A percentile compares a stretch with the other conserved stretches of the same genome.
Evolutionary conservation across 1,140 invertebrate species (phyloP).

Genomic region (Medauroidea extradentata): DNA sequence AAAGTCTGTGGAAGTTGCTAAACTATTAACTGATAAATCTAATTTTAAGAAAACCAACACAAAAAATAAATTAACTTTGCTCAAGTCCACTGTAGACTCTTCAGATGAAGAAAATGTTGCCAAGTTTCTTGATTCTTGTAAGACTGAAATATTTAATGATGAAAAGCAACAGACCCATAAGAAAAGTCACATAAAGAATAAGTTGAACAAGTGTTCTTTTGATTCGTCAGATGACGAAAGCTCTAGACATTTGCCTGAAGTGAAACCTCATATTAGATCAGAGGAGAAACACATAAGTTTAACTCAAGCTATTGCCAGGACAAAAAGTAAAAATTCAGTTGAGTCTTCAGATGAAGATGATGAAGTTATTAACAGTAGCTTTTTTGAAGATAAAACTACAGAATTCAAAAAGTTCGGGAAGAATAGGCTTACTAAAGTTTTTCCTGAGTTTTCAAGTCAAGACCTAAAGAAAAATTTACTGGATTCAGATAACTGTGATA

Average conservation of each 20-base stretch:
- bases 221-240: slow-evolving; percentile 13
- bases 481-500: slow-evolving; percentile 7
- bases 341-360: slow-evolving; percentile 23
- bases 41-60: not conserved
- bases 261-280: not conserved
- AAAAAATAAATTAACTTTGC: slow-evolving; percentile 8
- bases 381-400: slow-evolving; percentile 4
- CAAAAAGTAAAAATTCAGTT: slow-evolving; percentile 5
- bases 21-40: slow-evolving; percentile 39
- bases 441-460: not conserved
- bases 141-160: slow-evolving; percentile 3
- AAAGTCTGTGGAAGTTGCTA: slow-evolving; percentile 40
- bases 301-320: not conserved
- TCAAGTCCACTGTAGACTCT: slow-evolving; percentile 1
- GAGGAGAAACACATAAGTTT: slow-evolving; percentile 1
- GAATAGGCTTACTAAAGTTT: slow-evolving; percentile 3
- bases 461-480: slow-evolving; percentile 2
- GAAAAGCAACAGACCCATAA: slow-evolving; percentile 6
- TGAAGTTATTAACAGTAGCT: slow-evolving; percentile 1
- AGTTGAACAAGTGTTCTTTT: not conserved
- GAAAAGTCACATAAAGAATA: slow-evolving; percentile 7
- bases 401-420: slow-evolving; percentile 1
- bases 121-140: slow-evolving; percentile 5
- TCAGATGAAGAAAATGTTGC: slow-evolving; percentile 6
- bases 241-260: not conserved